Conservation (phyloP, 2,113 vertebrate genomes). For the Holacanthus passer region DNA sequence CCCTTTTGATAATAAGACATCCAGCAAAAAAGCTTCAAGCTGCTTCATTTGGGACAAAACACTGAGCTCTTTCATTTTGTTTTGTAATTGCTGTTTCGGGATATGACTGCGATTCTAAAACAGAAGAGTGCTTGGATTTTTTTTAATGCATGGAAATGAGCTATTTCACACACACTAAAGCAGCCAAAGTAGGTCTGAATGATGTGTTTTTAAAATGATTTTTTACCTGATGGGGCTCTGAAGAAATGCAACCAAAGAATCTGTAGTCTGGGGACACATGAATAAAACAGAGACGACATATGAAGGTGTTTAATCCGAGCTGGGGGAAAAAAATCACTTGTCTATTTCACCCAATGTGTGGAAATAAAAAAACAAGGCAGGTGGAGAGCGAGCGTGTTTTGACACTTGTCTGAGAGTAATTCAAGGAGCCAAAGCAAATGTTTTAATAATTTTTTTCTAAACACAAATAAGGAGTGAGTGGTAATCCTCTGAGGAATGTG, state of each 20-base stretch:
- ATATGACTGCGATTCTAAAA: slow-evolving; percentile 1
- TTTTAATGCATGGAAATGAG: not conserved
- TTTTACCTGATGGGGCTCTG: not conserved
- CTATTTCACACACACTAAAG: not conserved
- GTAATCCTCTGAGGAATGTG: slow-evolving; percentile 74
- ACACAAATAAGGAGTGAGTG: slow-evolving; percentile 66
- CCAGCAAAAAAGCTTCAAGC: slow-evolving; percentile 27
- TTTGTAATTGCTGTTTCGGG: slow-evolving; percentile 19
- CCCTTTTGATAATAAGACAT: slow-evolving; percentile 10
- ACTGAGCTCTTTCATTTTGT: slow-evolving; percentile 23
- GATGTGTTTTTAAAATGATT: not conserved
- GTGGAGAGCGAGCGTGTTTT: slow-evolving; percentile 47
- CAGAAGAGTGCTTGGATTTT: not conserved
- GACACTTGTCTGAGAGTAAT: slow-evolving; percentile 55
- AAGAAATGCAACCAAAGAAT: not conserved
- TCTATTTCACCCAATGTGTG: slow-evolving; percentile 30
- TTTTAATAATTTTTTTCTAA: slow-evolving; percentile 54
- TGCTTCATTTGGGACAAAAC: slow-evolving; percentile 25
- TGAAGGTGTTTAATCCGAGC: slow-evolving; percentile 16
- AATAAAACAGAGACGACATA: not conserved
- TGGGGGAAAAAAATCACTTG: not conserved
- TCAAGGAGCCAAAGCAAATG: slow-evolving; percentile 63
- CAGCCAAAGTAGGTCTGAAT: not conserved
- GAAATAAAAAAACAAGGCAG: slow-evolving; percentile 1
- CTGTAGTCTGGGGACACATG: not conserved